These are phyloP conservation scores for Blennius ocellaris DNA, from an alignment of 2,113 vertebrate genomes.

Conservation along the genomic window DNA sequence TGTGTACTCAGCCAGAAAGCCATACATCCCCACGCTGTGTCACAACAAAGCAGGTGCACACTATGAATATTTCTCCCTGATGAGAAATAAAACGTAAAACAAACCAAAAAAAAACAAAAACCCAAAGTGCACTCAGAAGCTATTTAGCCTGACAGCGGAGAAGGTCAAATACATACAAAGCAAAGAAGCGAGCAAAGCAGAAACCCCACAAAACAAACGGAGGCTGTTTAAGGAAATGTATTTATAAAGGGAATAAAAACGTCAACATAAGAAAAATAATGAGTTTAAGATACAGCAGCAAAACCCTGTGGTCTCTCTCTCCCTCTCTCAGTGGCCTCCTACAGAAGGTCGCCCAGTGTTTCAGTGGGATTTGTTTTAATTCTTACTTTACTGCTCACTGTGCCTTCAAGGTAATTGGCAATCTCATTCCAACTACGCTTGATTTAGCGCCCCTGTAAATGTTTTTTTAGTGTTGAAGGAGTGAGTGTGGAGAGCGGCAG, in stretches of 20 bases:
- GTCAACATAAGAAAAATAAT: constrained; percentile 74
- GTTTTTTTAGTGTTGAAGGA: constrained; percentile 67
- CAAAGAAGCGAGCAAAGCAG: constrained; percentile 39
- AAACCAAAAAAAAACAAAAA: not conserved
- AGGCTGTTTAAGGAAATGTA: constrained; percentile 60
- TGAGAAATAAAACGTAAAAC: constrained; percentile 26
- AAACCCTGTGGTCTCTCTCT: constrained; percentile 50
- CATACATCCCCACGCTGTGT: constrained; percentile 4
- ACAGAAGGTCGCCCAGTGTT: constrained; percentile 50
- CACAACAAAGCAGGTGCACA: constrained; percentile 39
- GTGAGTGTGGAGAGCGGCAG: constrained; percentile 49
- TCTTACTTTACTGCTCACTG: constrained; percentile 54
- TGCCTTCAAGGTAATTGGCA: constrained; percentile 73
- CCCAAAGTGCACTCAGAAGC: constrained; percentile 33
- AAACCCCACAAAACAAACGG: constrained; percentile 21
- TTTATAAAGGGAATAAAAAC: constrained; percentile 74
- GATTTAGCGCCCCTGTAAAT: constrained; percentile 69
- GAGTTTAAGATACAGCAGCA: constrained; percentile 68
- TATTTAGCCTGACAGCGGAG: constrained; percentile 38
- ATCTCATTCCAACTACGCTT: constrained; percentile 70
- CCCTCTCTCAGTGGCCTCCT: constrained; percentile 26
- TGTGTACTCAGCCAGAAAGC: constrained; percentile 37
- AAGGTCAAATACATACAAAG: constrained; percentile 51
- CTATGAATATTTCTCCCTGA: constrained; percentile 19
- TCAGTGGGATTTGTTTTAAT: constrained; percentile 70